phyloP scores from a whole-genome alignment of 2,797 vertebrate genomes.

The Syncerus caffer region DNA sequence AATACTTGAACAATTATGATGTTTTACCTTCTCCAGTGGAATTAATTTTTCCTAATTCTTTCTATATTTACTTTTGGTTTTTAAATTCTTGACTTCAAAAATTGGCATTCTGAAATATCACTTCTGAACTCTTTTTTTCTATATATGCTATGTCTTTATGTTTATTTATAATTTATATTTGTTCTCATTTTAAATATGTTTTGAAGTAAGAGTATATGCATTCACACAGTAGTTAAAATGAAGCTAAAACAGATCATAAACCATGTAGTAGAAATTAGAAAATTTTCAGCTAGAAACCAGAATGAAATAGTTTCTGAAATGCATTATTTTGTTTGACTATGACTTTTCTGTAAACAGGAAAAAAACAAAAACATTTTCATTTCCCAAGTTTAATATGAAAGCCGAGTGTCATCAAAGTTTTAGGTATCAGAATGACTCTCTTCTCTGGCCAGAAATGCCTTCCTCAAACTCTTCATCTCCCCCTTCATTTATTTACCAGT shows the following conservation, averaged over 20 bases:
- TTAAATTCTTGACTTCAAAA: neutral
- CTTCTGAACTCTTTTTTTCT: neutral
- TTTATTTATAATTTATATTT: slow-evolving; percentile 10
- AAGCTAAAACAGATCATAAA: neutral
- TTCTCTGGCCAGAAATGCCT: neutral
- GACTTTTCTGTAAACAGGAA: neutral
- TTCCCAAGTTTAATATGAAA: neutral
- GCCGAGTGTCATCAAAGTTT: neutral
- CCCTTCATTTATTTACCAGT: neutral
- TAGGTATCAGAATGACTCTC: neutral
- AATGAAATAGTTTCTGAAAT: neutral
- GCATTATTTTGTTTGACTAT: neutral
- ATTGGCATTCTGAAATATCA: neutral
- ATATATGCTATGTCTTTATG: neutral
- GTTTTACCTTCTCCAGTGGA: neutral
- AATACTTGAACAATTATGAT: neutral
- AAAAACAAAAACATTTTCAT: neutral
- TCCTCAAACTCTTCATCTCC: neutral
- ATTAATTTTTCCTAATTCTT: neutral
- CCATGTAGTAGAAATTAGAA: neutral
- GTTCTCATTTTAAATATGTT: neutral
- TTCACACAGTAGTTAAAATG: neutral
- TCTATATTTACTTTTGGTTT: slow-evolving; percentile 12
- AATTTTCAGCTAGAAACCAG: neutral
- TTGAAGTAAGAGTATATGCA: neutral